A percentile compares a stretch with the other conserved stretches of the same genome.
phyloP scores from a whole-genome alignment of 1,140 invertebrate genomes.

The Bombus impatiens region DNA sequence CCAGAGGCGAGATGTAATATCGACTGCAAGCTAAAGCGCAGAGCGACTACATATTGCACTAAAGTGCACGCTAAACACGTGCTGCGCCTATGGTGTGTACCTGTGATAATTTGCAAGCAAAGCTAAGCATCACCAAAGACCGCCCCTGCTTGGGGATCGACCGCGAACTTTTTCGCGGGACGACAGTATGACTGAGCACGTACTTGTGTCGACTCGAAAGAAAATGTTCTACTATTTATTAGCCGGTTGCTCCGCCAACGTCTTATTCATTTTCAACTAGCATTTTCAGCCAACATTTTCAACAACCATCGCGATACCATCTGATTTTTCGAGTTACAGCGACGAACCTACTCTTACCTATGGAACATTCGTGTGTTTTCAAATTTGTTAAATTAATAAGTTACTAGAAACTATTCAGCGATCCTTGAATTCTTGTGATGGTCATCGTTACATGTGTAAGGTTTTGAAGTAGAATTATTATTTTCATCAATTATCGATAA shows the following conservation, averaged over 20 bases:
- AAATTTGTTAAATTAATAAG: no score
- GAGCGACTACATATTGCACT: conserved; percentile 33
- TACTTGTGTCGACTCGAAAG: conserved; percentile 20
- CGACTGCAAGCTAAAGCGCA: conserved; percentile 45
- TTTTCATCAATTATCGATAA: no score
- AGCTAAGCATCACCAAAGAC: conserved; percentile 32
- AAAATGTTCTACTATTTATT: conserved; percentile 22
- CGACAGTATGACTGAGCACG: conserved; percentile 8
- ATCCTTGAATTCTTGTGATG: not conserved
- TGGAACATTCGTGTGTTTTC: no score
- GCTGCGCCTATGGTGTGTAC: conserved; percentile 48
- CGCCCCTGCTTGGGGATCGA: conserved; percentile 14
- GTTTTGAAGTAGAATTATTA: no score
- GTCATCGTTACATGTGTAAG: no score
- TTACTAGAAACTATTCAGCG: not conserved
- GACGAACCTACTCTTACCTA: not conserved
- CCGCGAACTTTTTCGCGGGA: not conserved
- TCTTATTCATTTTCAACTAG: conserved; percentile 13
- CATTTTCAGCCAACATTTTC: not conserved
- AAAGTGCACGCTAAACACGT: conserved; percentile 45
- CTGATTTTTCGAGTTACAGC: not conserved
- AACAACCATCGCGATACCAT: not conserved
- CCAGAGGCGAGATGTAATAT: conserved; percentile 63
- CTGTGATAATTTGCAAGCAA: conserved; percentile 59
- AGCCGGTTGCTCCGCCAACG: conserved; percentile 9